Evolutionary conservation across 37 sponge, comb jelly and placozoan genomes (phyloP), one percentile per base, ranked within the genome.

Genomic region (Ephydatia muelleri): DNA sequence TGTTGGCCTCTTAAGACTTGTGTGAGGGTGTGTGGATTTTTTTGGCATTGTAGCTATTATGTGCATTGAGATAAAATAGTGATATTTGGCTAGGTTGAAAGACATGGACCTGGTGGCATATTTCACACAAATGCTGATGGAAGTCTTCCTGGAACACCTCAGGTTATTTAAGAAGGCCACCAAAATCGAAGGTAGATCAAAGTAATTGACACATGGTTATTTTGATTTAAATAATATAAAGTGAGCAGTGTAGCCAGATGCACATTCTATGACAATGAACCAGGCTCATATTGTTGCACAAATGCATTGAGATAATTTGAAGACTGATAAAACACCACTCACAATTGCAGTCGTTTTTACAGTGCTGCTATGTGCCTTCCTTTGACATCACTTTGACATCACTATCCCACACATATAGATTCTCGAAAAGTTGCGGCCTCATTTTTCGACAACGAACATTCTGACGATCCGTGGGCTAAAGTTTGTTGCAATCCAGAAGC

Each of bases 71-170:
- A 33, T 33, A 28, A 30, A 28, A 34, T 43, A 43, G 43, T 11
- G 2, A 48, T 77, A 29, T 48, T 49, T 36, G 33, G 38, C 5
- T 43, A 90, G 91, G 72, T 66, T 74, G 39, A 85, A 85, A 68
- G 86, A 81, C 48, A 76, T 76, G 21, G 89, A 89, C 36, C 71
- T 65, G 34, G 40, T 88, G 8, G 49, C 89, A 8, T 88, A 76
- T 79, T 92, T 88, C 68, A 91, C 82, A 27, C 68, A 88, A 38
- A 76, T 82, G 12, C 33, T 92, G 19, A 76, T 88, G 76, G 86
- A 88, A 3, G 90, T 81, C 67, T 92, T 92, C 67, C 48, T 85
- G 70, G 81, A 81, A 5, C 93, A 92, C 69, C 70, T 92, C 38
- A 73, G 73, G 27, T 39, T 13, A 14, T 92, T 82, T 73, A 81